A percentile compares a stretch with the other conserved stretches of the same genome.
Conservation (phyloP, 30 jellyfish, hydroid and myxozoan genomes). For the Nemopilema nomurai region DNA sequence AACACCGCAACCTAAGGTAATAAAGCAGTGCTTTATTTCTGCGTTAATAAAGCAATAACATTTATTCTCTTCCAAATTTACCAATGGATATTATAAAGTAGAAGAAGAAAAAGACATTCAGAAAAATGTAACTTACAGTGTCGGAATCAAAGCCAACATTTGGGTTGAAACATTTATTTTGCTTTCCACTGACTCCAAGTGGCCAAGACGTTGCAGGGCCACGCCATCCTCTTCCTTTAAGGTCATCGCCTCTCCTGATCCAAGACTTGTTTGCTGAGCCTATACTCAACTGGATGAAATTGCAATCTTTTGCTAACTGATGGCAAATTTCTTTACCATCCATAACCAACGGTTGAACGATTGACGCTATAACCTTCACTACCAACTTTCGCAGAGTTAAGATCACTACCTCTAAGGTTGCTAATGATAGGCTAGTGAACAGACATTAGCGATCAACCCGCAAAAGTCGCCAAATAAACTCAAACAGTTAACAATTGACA, state of each 20-base stretch:
- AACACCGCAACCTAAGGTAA: conserved; percentile 26
- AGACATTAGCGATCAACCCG: too few species aligned
- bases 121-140: background rate
- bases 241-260: background rate
- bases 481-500: too few species aligned
- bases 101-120: background rate
- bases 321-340: background rate
- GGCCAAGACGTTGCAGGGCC: conserved; percentile 3
- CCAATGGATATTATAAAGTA: background rate
- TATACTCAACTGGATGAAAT: background rate
- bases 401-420: too few species aligned
- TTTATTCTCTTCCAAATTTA: background rate
- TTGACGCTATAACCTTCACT: too few species aligned
- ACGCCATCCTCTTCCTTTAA: conserved; percentile 8
- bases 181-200: conserved; percentile 4
- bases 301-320: background rate
- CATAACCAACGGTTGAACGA: too few species aligned
- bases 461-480: too few species aligned
- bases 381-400: too few species aligned
- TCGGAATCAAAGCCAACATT: background rate
- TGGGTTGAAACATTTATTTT: background rate
- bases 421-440: too few species aligned
- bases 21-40: background rate
- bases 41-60: background rate
- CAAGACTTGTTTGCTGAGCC: conserved; percentile 7